A percentile compares a stretch with the other conserved stretches of the same genome.
Conservation (phyloP, 2,888 invertebrate genomes). For the Osmoderma eremita region DNA sequence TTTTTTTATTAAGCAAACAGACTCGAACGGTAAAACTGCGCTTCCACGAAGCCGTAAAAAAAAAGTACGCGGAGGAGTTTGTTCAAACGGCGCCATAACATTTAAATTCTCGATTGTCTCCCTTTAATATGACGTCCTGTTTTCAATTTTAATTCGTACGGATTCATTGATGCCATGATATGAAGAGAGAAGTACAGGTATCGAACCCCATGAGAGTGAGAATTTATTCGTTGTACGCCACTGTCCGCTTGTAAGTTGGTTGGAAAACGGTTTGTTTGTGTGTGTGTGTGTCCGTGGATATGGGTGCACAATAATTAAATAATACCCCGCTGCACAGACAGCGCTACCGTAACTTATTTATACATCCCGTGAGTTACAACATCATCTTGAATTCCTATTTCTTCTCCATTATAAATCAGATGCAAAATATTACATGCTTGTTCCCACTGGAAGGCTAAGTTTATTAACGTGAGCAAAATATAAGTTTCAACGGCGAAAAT, state of each 20-base stretch:
- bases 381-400: neutral
- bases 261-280: neutral
- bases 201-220: neutral
- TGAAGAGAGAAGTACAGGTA: constrained; percentile 14
- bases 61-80: constrained; percentile 35
- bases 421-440: constrained; percentile 11
- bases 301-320: constrained; percentile 23
- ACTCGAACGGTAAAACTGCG: constrained; percentile 32
- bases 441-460: neutral
- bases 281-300: no score
- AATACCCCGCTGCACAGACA: constrained; percentile 11
- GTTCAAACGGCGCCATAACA: constrained; percentile 38
- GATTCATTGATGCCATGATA: constrained; percentile 28
- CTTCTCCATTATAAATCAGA: neutral
- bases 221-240: no score
- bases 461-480: neutral
- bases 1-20: constrained; percentile 19
- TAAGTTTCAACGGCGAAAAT: neutral
- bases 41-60: constrained; percentile 37
- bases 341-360: constrained; percentile 12
- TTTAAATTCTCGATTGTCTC: constrained; percentile 40
- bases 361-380: constrained; percentile 18
- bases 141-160: constrained; percentile 34
- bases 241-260: neutral
- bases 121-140: constrained; percentile 40